Evolutionary conservation across 64 coral and sea anemone species (phyloP), one percentile per base, ranked within the genome.

Genomic region (Orbicella faveolata): DNA sequence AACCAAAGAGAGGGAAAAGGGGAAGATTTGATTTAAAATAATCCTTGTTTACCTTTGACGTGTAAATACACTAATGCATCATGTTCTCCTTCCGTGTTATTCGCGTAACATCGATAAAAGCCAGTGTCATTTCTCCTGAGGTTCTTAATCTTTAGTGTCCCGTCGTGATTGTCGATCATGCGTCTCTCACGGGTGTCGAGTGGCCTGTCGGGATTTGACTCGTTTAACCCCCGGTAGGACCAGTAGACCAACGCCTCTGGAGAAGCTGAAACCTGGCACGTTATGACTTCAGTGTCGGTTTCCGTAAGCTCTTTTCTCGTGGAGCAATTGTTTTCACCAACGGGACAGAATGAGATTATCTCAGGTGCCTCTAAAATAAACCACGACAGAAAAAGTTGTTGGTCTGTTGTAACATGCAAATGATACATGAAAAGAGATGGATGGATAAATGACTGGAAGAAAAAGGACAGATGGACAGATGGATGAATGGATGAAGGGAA

Each of bases 51-150:
- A 96, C 94, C 94, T 87, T 93, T 87, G 11, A 96, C 95, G 55
- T 76, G 83, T 11, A 96, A 85, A 33, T 88, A 9, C 33, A 96
- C 25, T 20, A 36, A 19, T 20, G 55, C 54, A 11, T 0, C 23
- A 2, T 83, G 74, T 20, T 17, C 4, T 18, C 92, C 92, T n/a
- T 44, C 7, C 1, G 83, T 26, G 72, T 87, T 96, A 65, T 96
- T 91, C 0, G 92, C 89, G 59, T 78, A 80, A 66, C 95, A 96
- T 6, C 57, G 10, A 61, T 94, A 96, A 0, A 12, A 74, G 1
- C 95, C 95, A 26, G 92, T 88, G 25, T 96, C 88, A 13, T 67
- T 81, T 75, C 81, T 81, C 17, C 23, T 81, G 23, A 94, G 53
- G 0, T 88, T 34, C 2, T 23, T 74, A 34, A 96, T 90, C 57